Conservation (phyloP, 2,888 invertebrate genomes). For the Hirtodrosophila duncani region DNA sequence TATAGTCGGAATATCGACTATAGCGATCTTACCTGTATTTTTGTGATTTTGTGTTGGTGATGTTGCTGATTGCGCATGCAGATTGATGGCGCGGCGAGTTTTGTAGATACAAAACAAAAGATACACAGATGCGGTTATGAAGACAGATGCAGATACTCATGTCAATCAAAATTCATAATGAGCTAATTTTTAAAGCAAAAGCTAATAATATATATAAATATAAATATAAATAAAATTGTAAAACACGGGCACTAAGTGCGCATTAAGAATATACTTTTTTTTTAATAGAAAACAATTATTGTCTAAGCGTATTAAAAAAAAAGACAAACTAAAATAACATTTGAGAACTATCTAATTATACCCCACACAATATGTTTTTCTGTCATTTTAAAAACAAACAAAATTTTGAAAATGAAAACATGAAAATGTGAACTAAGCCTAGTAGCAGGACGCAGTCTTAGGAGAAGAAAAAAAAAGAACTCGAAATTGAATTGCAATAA, state of each 20-base stretch:
- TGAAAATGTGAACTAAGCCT: too few relatives aligned
- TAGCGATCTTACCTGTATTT: too few relatives aligned
- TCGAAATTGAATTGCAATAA: neutral
- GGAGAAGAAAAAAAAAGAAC: too few relatives aligned
- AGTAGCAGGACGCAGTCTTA: too few relatives aligned
- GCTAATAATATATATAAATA: neutral
- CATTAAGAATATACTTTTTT: slow-evolving; percentile 11
- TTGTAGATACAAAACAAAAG: slow-evolving; percentile 17
- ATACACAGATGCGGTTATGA: too few relatives aligned
- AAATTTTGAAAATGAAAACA: too few relatives aligned
- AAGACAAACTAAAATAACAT: slow-evolving; percentile 2
- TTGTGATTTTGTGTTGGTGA: slow-evolving; percentile 3
- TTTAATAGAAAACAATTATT: too few relatives aligned
- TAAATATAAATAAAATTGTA: slow-evolving; percentile 1
- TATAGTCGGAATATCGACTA: too few relatives aligned
- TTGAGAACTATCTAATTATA: too few relatives aligned
- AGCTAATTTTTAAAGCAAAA: slow-evolving; percentile 28
- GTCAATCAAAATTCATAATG: slow-evolving; percentile 61
- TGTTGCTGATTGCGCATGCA: slow-evolving; percentile 13
- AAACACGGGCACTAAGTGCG: slow-evolving; percentile 50
- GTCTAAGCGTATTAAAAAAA: too few relatives aligned
- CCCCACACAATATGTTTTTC: too few relatives aligned
- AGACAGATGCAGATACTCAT: slow-evolving; percentile 32
- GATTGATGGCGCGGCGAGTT: slow-evolving; percentile 10
- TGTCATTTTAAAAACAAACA: too few relatives aligned